Evolutionary conservation across 1,140 invertebrate species (phyloP).

Genomic region (Eumaeus atala): DNA sequence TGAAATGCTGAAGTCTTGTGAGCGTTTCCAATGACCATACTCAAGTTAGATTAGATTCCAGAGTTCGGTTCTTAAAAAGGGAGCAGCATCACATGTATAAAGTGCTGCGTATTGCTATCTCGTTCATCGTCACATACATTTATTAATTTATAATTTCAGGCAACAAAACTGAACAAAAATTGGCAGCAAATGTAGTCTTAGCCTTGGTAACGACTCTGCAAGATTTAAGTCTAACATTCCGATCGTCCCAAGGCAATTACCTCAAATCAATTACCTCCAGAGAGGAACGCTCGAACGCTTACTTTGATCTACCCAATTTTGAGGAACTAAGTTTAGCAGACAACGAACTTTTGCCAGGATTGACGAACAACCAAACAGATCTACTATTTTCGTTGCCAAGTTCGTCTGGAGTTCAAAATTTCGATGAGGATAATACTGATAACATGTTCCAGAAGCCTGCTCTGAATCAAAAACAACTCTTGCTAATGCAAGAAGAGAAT

Average conservation of each 20-base stretch:
- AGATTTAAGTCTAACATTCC: conserved; percentile 87
- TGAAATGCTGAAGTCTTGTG: too few species aligned
- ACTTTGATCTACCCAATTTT: conserved; percentile 82
- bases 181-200: conserved; percentile 88
- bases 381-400: conserved; percentile 53
- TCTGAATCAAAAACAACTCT: conserved; percentile 80
- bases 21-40: too few species aligned
- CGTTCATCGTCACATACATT: too few species aligned
- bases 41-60: too few species aligned
- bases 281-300: conserved; percentile 91
- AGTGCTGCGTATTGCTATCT: too few species aligned
- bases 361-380: conserved; percentile 57
- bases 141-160: conserved; percentile 45
- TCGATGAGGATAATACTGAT: conserved; percentile 49
- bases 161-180: conserved; percentile 80
- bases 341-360: conserved; percentile 47
- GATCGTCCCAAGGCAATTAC: conserved; percentile 89
- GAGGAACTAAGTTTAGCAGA: conserved; percentile 75
- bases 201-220: conserved; percentile 88
- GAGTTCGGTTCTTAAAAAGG: too few species aligned
- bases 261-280: conserved; percentile 88
- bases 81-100: too few species aligned
- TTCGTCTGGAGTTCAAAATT: conserved; percentile 44
- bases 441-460: conserved; percentile 73
- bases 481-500: conserved; percentile 90